Evolutionary conservation across 2,888 invertebrate species (phyloP), one percentile per base, ranked within the genome.

Genomic region (Drosophila nr. perissopoda): DNA sequence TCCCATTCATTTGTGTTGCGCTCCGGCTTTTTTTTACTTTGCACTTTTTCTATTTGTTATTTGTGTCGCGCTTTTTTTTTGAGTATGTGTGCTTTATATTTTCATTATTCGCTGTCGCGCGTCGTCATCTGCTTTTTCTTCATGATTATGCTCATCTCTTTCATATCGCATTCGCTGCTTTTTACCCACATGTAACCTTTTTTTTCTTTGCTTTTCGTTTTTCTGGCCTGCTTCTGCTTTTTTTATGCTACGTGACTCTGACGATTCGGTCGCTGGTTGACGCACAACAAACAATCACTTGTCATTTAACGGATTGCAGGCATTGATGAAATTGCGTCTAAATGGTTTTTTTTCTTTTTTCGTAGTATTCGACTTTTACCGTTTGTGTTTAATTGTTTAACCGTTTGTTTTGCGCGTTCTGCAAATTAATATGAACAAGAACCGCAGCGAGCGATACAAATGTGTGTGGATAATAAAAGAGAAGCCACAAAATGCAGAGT

Each of bases 1-100:
- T 64, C 76, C 73, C 89, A 87, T 87, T 85, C 89, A 85, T 86
- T 72, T 76, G 76, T 71, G 54, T 75, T 46, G 25, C 75, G 74
- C 68, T 83, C 59, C 79, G 70, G 74, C 75, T 53, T 70, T 69
- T 59, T 63, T 53, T 38, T 49, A 5, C 27, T 40, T 56, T n/a
- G 56, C 64, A 70, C 64, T 79, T 65, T 68, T 64, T 66, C 27
- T 67, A 60, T 68, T 69, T 69, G 61, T 77, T 81, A 69, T 65
- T 80, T 72, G 65, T 58, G 70, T 76, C 58, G 73, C 58, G 73
- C 46, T 73, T 64, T 25, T 46, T 25, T 7, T 13, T 34, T 34
- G 34, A 5, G 21, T 42, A 11, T 71, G 51, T 68, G 65, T 65
- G 48, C 65, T 16, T 46, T 25, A 46, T 21, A 33, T 68, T 66